Conservation (phyloP, 2,797 vertebrate genomes). For the Helicolenus hilgendorfi region DNA sequence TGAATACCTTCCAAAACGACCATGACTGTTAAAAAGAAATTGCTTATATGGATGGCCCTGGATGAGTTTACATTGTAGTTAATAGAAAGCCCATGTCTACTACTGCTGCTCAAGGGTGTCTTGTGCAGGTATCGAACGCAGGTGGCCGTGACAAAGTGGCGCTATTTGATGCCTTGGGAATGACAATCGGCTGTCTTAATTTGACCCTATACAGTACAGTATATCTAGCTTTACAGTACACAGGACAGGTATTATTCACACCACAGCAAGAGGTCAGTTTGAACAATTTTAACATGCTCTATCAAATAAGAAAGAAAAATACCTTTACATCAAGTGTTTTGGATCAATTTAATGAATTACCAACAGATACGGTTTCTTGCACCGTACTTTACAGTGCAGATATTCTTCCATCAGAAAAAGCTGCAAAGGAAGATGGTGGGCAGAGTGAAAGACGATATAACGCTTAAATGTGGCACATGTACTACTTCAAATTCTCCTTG, state of each 20-base stretch:
- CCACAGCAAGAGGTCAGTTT: background rate
- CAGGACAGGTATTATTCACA: background rate
- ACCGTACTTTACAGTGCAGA: too few relatives aligned
- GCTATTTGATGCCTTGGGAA: too few relatives aligned
- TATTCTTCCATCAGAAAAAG: background rate
- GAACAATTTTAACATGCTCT: fast-evolving
- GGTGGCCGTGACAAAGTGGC: too few relatives aligned
- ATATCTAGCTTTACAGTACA: fast-evolving
- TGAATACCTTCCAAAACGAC: background rate
- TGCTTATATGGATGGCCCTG: fast-evolving
- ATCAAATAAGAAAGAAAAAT: background rate
- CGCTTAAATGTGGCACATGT: background rate
- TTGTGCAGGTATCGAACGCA: too few relatives aligned
- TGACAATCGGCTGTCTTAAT: too few relatives aligned
- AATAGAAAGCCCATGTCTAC: too few relatives aligned
- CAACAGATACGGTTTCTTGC: background rate
- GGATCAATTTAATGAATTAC: background rate
- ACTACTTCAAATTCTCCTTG: background rate
- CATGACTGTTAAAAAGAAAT: background rate
- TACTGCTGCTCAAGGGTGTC: too few relatives aligned
- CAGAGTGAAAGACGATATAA: background rate
- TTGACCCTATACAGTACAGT: too few relatives aligned
- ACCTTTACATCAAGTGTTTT: background rate
- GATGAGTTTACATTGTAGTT: too few relatives aligned
- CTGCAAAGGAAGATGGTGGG: background rate